Evolutionary conservation across 2,888 invertebrate species (phyloP), one percentile per base, ranked within the genome.

Genomic region (Andricus curvator): DNA sequence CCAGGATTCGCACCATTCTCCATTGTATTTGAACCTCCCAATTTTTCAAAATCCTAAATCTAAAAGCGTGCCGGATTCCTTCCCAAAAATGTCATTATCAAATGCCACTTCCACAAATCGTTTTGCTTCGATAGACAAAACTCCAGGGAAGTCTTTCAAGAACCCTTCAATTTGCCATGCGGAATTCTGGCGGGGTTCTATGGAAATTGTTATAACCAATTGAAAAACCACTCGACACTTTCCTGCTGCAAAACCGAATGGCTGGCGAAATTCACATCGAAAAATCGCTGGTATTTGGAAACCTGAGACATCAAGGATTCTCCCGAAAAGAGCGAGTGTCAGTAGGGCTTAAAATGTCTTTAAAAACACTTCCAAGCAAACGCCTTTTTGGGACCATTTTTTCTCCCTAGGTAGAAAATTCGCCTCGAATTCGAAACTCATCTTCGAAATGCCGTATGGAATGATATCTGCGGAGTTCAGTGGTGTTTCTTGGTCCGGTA

Each of bases 231-330:
- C 62, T 25, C 62, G 62, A 62, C 62, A 62, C 62, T 62, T 62
- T 62, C 62, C 62, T 62, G 62, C 62, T 62, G 62, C 62, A 62
- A 15, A 62, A 11, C 6, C 11, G 22, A 62, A 62, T 22, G 25
- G 62, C 62, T 44, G 44, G 44, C 67, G 41, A 68, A 33, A 33
- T 74, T 56, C 29, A 11, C 33, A 56, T n/a, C n/a, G 9, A 56
- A n/a, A 68, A 68, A 74, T 74, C 74, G 74, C 74, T 56, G 51
- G 5, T n/a, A n/a, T 74, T 74, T 74, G 62, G 62, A 25, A 62
- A 25, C 62, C 62, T 22, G 13, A 15, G 15, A 25, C 25, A 25
- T 25, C 25, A 62, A 25, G 13, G 62, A 25, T 56, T n/a, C n/a
- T n/a, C n/a, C n/a, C 8, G n/a, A n/a, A 56, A 56, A 56, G n/a